Base-by-base conservation (phyloP, 2,888 invertebrate genomes). In the Amphipyra tragopoginis region DNA sequence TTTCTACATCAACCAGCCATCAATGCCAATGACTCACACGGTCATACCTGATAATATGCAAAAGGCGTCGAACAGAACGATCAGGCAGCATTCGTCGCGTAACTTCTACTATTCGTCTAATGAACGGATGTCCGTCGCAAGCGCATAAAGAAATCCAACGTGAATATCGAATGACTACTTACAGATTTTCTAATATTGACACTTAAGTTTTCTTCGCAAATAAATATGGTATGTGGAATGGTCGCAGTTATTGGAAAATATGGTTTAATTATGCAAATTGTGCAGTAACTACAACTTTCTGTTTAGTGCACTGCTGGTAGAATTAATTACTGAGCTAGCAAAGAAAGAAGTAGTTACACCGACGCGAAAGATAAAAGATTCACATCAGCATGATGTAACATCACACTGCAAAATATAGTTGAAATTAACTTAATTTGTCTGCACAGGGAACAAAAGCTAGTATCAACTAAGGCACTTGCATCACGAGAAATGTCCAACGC, bases 51-150 rank as follows among this genome's bases (percentile, higher is more conserved):
- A 54, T 55, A 62, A 58, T 79, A 76, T 76, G 73, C 79, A 79
- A 64, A 74, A 78, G 62, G 57, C 39, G 51, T 65, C 44, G 21
- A 40, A 39, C 40, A 44, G 48, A 47, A 44, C 67, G 62, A 44
- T 60, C 39, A 26, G 42, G 15, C 55, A 51, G 55, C 13, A 60
- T 57, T 44, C 68, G 51, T 44, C 55, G 53, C 43, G 50, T 50
- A 50, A 45, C 29, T 51, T 11, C 43, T 48, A 53, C 45, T 56
- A 67, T 33, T 49, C 44, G 7, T 52, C 51, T 68, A 74, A 77
- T 74, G 63, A 65, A 42, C 68, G 79, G 79, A 79, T 58, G 39
- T 79, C 79, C 79, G 79, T 47, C 51, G 60, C 57, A 50, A 7
- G 44, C 43, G 47, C 29, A 42, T 64, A 60, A 64, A 72, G 62